These are phyloP conservation scores for Apodemia zela DNA, from an alignment of 2,888 invertebrate genomes.

Conservation along the genomic window DNA sequence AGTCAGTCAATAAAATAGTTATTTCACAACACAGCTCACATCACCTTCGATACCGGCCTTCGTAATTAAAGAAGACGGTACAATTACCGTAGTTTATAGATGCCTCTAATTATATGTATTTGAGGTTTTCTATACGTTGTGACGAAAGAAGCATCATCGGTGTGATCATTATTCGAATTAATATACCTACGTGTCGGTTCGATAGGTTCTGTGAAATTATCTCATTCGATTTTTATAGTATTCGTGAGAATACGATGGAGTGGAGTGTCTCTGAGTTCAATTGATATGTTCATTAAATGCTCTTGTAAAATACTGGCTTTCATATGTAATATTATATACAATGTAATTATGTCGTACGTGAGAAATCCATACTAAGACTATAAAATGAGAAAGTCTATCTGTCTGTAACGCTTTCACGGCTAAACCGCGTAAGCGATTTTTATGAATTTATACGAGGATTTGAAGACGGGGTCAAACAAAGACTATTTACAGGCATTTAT, in stretches of 20 bases:
- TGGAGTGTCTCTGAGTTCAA: not conserved
- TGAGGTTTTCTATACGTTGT: constrained; percentile 34
- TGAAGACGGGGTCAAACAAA: no score
- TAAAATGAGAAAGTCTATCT: no score
- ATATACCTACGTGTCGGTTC: constrained; percentile 76
- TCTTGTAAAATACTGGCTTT: constrained; percentile 26
- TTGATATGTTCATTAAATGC: not conserved
- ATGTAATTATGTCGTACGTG: no score
- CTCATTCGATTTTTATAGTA: constrained; percentile 11
- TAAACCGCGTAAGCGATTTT: no score
- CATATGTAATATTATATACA: constrained; percentile 33
- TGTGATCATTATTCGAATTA: constrained; percentile 74
- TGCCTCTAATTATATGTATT: constrained; percentile 76
- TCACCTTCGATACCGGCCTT: constrained; percentile 62
- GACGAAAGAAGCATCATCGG: constrained; percentile 16
- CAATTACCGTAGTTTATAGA: constrained; percentile 78
- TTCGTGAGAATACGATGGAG: constrained; percentile 1
- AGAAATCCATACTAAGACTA: no score
- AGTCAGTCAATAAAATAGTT: not conserved
- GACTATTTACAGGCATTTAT: no score
- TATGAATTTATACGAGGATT: no score
- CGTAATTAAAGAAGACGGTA: constrained; percentile 75
- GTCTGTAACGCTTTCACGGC: no score
- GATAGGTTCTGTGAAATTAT: constrained; percentile 6
- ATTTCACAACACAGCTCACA: constrained; percentile 43